Percentiles rank a stretch among this genome's conserved stretches.
Evolutionary conservation across 1,140 invertebrate genomes (phyloP).

Genomic region (Proales similis): DNA sequence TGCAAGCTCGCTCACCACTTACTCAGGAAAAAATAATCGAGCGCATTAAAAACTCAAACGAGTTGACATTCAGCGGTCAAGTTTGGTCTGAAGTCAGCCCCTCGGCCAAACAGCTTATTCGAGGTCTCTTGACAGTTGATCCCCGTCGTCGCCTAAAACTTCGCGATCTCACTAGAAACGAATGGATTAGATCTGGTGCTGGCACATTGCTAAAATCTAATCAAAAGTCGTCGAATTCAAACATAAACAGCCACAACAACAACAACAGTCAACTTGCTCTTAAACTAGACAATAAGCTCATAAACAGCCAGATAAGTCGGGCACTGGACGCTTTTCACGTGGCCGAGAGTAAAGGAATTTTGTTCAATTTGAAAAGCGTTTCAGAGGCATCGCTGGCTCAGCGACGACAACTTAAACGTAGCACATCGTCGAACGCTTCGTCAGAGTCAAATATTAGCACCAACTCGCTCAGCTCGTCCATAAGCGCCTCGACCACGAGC

Average conservation of each 20-base stretch:
- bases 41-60: conserved; percentile 55
- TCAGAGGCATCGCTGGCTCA: conserved; percentile 65
- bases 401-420: conserved; percentile 59
- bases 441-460: conserved; percentile 7
- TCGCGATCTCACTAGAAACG: conserved; percentile 59
- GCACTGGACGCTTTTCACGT: conserved; percentile 65
- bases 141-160: conserved; percentile 66
- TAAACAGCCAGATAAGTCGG: conserved; percentile 53
- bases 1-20: conserved; percentile 68
- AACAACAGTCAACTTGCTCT: neutral
- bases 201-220: conserved; percentile 46
- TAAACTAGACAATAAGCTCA: neutral
- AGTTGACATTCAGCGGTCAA: conserved; percentile 61
- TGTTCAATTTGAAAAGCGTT: conserved; percentile 58
- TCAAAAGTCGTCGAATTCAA: conserved; percentile 60
- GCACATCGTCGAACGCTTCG: conserved; percentile 13
- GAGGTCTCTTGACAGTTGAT: conserved; percentile 69
- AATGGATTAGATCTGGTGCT: conserved; percentile 59
- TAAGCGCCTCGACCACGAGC: conserved; percentile 1
- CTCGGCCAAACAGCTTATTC: conserved; percentile 68
- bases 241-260: conserved; percentile 48
- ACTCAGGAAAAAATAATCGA: conserved; percentile 66
- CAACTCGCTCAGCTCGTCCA: neutral
- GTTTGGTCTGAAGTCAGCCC: conserved; percentile 67
- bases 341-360: conserved; percentile 64